Conservation (phyloP, 2,888 invertebrate genomes). For the Ariolimax columbianus region DNA sequence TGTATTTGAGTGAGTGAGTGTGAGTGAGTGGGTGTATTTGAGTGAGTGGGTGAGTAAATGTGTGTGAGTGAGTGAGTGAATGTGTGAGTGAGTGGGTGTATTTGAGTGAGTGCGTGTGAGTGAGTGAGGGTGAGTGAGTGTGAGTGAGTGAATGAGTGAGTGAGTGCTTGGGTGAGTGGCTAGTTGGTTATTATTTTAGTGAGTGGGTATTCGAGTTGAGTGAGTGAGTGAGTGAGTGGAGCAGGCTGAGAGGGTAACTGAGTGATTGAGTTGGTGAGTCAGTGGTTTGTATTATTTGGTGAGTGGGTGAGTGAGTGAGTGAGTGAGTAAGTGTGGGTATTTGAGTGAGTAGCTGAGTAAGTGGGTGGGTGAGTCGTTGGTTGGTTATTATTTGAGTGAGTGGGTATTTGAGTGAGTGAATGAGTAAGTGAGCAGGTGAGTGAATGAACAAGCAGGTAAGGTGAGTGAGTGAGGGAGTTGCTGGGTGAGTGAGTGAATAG, state of each 20-base stretch:
- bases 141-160: too few relatives aligned
- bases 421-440: neutral
- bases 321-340: neutral
- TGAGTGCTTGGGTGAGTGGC: too few relatives aligned
- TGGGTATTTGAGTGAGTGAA: neutral
- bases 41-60: too few relatives aligned
- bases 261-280: neutral
- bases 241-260: neutral
- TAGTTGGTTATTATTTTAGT: too few relatives aligned
- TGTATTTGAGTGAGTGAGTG: too few relatives aligned
- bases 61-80: too few relatives aligned
- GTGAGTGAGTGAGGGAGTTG: neutral
- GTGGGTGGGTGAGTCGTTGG: neutral
- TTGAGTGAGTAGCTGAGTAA: neutral
- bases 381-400: too few relatives aligned
- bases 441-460: neutral
- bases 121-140: too few relatives aligned
- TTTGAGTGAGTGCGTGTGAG: too few relatives aligned
- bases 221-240: neutral
- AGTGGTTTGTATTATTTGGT: neutral
- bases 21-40: too few relatives aligned
- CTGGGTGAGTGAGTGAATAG: neutral
- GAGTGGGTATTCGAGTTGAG: neutral
- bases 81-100: too few relatives aligned
- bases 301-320: neutral